Base-by-base conservation (phyloP, 2,113 vertebrate genomes). In the Lamprotornis superbus region DNA sequence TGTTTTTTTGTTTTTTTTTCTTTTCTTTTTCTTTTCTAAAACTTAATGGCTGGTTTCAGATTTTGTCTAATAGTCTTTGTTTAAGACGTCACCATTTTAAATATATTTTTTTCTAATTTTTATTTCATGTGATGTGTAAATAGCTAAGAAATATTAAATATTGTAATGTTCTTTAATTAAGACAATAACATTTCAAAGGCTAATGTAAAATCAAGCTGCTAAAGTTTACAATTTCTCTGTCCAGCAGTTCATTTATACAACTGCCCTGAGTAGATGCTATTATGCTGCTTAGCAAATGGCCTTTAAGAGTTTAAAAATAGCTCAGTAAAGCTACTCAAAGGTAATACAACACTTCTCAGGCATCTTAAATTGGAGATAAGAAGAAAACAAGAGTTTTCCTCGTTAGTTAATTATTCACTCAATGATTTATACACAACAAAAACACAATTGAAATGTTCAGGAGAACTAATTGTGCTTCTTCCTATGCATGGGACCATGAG, bases 211-310 rank as follows among this genome's bases (percentile, higher is more conserved):
- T 97, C 96, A 98, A 98, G 98, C 97, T 98, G 96, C 97, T 98
- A 98, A 93, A 93, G 97, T 97, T 97, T 98, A 97, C 95, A 97
- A 15, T 93, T 96, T 97, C 95, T 98, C 98, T 98, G 97, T 98
- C 97, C 98, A 98, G 98, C 98, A 98, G 98, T 98, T 98, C 93
- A 94, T 97, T 96, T 97, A 96, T 97, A 95, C 96, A 98, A 98
- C 98, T 98, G 98, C 98, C 98, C 98, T 98, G 98, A 98, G 98
- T 98, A 98, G 96, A 97, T 97, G 97, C 97, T 97, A 97, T 98
- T 77, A 98, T 96, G 95, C 94, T 96, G 96, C 97, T 97, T 97
- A 97, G 97, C 97, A 97, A 98, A 98, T 21, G 88, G 97, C 94
- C 96, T 96, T 97, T 97, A 96, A 94, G 96, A 97, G 85, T 97